Base-by-base conservation (phyloP, 2,797 vertebrate species). In the Phrynocephalus guinanensis region DNA sequence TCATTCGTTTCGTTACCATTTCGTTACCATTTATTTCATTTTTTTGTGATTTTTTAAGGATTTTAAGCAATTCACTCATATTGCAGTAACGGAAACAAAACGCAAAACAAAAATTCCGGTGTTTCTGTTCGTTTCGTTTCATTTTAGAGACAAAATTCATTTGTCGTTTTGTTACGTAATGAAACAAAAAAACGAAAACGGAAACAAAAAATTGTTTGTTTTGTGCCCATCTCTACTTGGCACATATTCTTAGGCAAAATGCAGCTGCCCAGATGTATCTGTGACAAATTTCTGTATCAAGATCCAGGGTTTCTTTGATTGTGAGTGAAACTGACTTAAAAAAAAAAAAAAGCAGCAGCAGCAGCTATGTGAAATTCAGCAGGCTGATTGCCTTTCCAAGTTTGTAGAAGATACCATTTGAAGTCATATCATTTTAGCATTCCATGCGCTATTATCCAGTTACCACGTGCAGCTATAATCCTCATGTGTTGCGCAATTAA, bases 261-360 rank as follows among this genome's bases (percentile, higher is more conserved):
- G 16, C 92, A 91, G 20, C n/a, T 85, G 33, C 60, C 85, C 0
- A 28, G 82, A 93, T 90, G 90, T 86, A 16, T 60, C 1, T 81
- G 75, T 33, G 66, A 20, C 87, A 92, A 85, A 89, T 81, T 80
- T 10, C 87, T 1, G 75, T 13, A 72, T 26, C 0, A 92, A 73
- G 88, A 72, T 1, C 48, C 87, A 79, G 56, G 1, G 56, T 92
- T 83, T 5, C n/a, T 83, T 30, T 90, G 26, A 5, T 6, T 90
- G 22, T 33, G 79, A 93, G 71, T 79, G 48, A 91, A 93, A 81
- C 16, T 56, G 80, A 88, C 50, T 2, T 76, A 3, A 0, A 76
- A 87, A 88, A n/a, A n/a, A n/a, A n/a, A 79, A 2, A 0, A 44
- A 1, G 38, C 33, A 50, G 38, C 38, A 44, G 38, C 38, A 44